Conservation (phyloP, 1,140 invertebrate species). For the Aphidius ervi region DNA sequence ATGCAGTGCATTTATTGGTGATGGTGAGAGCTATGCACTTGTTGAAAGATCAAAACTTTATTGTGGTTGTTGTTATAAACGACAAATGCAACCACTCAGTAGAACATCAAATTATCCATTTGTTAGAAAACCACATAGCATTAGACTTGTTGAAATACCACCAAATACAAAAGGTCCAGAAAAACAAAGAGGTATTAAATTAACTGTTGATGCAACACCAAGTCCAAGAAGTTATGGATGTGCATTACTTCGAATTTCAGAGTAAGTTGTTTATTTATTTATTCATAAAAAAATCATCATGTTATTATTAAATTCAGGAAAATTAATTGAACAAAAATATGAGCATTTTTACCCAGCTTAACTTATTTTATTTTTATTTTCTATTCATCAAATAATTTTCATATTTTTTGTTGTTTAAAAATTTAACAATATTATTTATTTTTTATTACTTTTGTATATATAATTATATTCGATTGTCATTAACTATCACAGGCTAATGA, state of each 20-base stretch:
- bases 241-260: conserved; percentile 57
- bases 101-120: conserved; percentile 57
- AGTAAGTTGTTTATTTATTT: conserved; percentile 46
- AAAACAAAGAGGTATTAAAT: conserved; percentile 57
- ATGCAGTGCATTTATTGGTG: conserved; percentile 83
- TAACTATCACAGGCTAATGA: conserved; percentile 53
- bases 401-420: too few relatives aligned
- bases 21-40: conserved; percentile 86
- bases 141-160: conserved; percentile 74
- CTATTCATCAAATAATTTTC: too few relatives aligned
- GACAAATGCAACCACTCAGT: conserved; percentile 57
- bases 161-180: conserved; percentile 51
- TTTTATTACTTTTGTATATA: too few relatives aligned
- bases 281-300: too few relatives aligned
- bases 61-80: conserved; percentile 59
- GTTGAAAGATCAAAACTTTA: conserved; percentile 85
- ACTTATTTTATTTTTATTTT: not conserved
- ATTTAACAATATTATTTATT: too few relatives aligned
- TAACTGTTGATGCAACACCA: conserved; percentile 54
- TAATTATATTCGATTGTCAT: not conserved
- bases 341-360: not conserved
- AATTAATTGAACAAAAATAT: too few relatives aligned
- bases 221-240: conserved; percentile 50
- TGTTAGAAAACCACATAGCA: conserved; percentile 67
- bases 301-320: too few relatives aligned